Base-by-base conservation (phyloP, 2,888 invertebrate species). In the Eupithecia abbreviata region DNA sequence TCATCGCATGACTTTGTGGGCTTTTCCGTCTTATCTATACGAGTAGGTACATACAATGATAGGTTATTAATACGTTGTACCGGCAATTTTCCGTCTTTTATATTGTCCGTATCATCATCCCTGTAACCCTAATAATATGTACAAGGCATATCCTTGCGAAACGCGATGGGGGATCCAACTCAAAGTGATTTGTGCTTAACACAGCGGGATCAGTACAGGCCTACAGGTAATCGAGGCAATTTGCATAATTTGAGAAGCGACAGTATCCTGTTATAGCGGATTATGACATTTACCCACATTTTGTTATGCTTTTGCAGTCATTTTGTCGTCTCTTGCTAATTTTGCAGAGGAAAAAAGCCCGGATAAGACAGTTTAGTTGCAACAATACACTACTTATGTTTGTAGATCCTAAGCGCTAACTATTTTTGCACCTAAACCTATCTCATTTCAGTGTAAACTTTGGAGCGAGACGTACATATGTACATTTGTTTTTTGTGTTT, bases 181-280 rank as follows among this genome's bases (percentile, higher is more conserved):
- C 73, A 74, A 85, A 85, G 84, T 84, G 86, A 87, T 86, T 87
- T 85, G 85, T 84, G 85, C 84, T 84, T 84, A 86, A 81, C 83
- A 80, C 72, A 77, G 75, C 76, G 71, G 80, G 80, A 80, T 83
- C 82, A 82, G 82, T 79, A 81, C 82, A 79, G 83, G 80, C 79
- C 66, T 81, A 78, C 78, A 83, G 82, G 84, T 87, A 87, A 88
- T 85, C 81, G 81, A 18, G 72, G 77, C 78, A 79, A 87, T 88
- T 86, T 86, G 83, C 87, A 87, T 88, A 87, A 86, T 84, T 79
- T 75, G 73, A 66, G 51, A 73, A 77, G 71, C 81, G 76, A 80
- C 71, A 58, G 66, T 69, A 70, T 73, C 77, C 78, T 74, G 76
- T 80, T 78, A 74, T 76, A 69, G 69, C 73, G 67, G 77, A 75